Evolutionary conservation across 2,113 vertebrate genomes (phyloP), one percentile per base, ranked within the genome.

Genomic region (Cathartes aura): DNA sequence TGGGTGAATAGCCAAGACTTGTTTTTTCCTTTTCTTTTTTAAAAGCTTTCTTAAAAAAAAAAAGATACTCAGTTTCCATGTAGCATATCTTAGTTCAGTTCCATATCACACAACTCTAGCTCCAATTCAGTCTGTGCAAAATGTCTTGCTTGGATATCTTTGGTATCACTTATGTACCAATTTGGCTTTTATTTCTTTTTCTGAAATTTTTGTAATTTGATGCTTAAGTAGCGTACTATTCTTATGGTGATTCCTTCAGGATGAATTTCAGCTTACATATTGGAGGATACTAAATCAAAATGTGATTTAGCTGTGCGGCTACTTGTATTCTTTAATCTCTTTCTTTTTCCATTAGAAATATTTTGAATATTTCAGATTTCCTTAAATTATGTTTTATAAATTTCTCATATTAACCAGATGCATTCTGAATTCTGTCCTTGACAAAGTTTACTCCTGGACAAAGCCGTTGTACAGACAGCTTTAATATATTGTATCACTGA

Each of bases 51-150:
- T 63, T 19, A 22, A 73, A 88, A 75, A 47, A 40, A 3, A 23
- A 56, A 53, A 66, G 3, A 3, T 1, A 6, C 0, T 1, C 2
- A 53, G 18, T 74, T 89, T 72, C n/a, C 9, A 38, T 20, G 7
- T 26, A 43, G 14, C 4, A 4, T 50, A 42, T 59, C 8, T 62
- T 71, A 71, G 13, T 74, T 55, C 15, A 52, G 16, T 74, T 91
- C 36, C 16, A 3, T 11, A 30, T 53, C 12, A 64, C 5, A 70
- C 4, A 83, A 59, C 2, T 74, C 9, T 71, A 56, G 7, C 6
- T 75, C 36, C 8, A 16, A 15, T 38, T 66, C 47, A 34, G 4
- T 16, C 8, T 40, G 16, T 71, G 26, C 3, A 91, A 79, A 85
- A 72, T 53, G 3, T 17, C 24, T 75, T 71, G 32, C 20, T 72